Evolutionary conservation across 2,888 invertebrate species (phyloP).

Genomic region (Apamea epomidion): DNA sequence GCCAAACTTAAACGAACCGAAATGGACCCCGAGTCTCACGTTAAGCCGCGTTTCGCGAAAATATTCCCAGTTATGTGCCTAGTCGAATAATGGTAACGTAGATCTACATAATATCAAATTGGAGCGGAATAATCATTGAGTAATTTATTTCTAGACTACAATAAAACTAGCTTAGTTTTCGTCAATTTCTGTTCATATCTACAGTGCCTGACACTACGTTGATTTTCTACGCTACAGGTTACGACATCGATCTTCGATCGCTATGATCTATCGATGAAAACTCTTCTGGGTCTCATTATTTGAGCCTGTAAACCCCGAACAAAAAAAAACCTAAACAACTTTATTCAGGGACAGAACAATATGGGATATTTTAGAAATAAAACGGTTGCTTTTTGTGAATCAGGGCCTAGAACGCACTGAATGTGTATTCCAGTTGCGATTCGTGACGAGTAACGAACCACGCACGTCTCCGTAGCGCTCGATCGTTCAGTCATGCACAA

Average conservation of each 20-base stretch:
- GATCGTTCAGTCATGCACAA: slow-evolving; percentile 51
- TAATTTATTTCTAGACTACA: background rate
- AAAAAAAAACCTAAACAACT: background rate
- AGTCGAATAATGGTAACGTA: slow-evolving; percentile 7
- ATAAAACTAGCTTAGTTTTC: background rate
- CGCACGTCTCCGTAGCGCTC: slow-evolving; percentile 63
- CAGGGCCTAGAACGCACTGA: slow-evolving; percentile 56
- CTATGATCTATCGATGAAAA: background rate
- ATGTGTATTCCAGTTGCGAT: slow-evolving; percentile 71
- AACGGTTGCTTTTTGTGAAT: slow-evolving; percentile 38
- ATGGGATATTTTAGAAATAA: slow-evolving; percentile 32
- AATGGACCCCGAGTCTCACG: slow-evolving; percentile 78
- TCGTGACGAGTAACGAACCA: slow-evolving; percentile 81
- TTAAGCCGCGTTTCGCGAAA: slow-evolving; percentile 62
- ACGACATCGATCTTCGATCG: background rate
- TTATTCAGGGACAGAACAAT: background rate
- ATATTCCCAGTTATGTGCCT: slow-evolving; percentile 56
- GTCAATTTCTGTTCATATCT: background rate
- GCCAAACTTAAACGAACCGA: slow-evolving; percentile 90
- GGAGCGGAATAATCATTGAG: background rate
- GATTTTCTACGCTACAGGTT: background rate
- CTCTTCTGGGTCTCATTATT: background rate
- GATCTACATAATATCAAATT: slow-evolving; percentile 6
- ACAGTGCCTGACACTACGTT: background rate
- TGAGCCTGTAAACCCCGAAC: background rate